Evolutionary conservation across 1,140 invertebrate genomes (phyloP).

Genomic region (Ctenoplectra terminalis): DNA sequence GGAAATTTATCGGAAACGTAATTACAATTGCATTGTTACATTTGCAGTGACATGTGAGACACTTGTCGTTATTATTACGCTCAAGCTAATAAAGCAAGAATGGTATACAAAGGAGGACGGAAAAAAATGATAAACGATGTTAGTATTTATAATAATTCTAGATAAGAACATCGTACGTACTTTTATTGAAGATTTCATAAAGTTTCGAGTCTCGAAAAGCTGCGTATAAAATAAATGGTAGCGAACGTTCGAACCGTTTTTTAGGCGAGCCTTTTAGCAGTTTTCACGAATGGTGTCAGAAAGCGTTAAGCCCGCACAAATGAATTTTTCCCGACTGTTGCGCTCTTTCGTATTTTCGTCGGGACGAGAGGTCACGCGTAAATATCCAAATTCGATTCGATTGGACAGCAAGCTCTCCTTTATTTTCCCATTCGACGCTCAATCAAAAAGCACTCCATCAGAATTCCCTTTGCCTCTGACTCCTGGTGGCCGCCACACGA

Average conservation of each 20-base stretch:
- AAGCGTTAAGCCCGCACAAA: slow-evolving; percentile 17
- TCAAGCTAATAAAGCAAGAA: no score
- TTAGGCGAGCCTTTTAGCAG: background rate
- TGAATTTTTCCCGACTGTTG: slow-evolving; percentile 5
- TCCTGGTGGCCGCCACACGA: slow-evolving; percentile 28
- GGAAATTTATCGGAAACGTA: no score
- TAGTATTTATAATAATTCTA: no score
- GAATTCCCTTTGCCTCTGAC: slow-evolving; percentile 41
- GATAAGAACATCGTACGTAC: background rate
- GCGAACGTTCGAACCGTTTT: background rate
- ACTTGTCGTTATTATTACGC: no score
- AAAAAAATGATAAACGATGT: no score
- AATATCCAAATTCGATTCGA: slow-evolving; percentile 43
- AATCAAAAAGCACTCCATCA: slow-evolving; percentile 49
- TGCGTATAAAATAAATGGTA: background rate
- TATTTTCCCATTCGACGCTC: slow-evolving; percentile 20
- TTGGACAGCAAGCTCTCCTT: slow-evolving; percentile 22
- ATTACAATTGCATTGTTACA: no score
- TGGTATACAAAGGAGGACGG: no score
- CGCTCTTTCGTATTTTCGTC: background rate
- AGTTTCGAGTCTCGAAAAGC: background rate
- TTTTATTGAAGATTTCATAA: background rate
- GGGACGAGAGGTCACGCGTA: slow-evolving; percentile 14
- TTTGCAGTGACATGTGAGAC: no score
- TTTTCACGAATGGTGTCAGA: background rate